Conservation (phyloP, 2,797 vertebrate genomes). For the Sebastes steindachneri region DNA sequence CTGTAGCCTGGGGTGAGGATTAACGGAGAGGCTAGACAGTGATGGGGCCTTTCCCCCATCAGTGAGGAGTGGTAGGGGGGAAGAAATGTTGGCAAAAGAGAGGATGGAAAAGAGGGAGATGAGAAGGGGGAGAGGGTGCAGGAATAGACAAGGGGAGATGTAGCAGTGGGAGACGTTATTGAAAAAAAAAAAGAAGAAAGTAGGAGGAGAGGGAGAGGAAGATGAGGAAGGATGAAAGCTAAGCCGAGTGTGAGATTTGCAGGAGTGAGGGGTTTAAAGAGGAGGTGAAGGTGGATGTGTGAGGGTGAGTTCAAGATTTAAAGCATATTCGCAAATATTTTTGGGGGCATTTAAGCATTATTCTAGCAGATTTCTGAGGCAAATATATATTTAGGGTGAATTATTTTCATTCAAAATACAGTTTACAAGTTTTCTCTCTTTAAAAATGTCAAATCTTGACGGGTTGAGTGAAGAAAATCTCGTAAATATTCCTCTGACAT, state of each 20-base stretch:
- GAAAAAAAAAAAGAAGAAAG: conserved; percentile 30
- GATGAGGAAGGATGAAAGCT: conserved; percentile 42
- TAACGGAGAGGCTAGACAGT: conserved; percentile 68
- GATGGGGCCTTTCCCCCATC: conserved; percentile 52
- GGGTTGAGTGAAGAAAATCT: not conserved
- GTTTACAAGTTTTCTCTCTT: not conserved
- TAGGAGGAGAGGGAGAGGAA: conserved; percentile 15
- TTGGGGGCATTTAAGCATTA: not conserved
- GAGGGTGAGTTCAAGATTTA: conserved; percentile 40
- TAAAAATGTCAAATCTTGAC: not conserved
- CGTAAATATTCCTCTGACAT: not conserved
- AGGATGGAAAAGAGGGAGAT: not conserved
- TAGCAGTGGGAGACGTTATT: conserved; percentile 53
- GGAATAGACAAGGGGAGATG: conserved; percentile 17
- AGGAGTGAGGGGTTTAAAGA: conserved; percentile 19
- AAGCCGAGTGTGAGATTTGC: conserved; percentile 37
- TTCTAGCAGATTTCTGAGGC: not conserved
- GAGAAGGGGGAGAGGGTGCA: conserved; percentile 5
- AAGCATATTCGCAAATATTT: not conserved
- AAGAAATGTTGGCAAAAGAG: conserved; percentile 26
- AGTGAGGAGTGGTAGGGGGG: conserved; percentile 28
- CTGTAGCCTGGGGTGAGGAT: conserved; percentile 75
- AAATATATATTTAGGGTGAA: not conserved
- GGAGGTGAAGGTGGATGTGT: conserved; percentile 16
- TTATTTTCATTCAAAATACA: not conserved